Base-by-base conservation (phyloP, 2,797 vertebrate species). In the Gymnothorax javanicus region DNA sequence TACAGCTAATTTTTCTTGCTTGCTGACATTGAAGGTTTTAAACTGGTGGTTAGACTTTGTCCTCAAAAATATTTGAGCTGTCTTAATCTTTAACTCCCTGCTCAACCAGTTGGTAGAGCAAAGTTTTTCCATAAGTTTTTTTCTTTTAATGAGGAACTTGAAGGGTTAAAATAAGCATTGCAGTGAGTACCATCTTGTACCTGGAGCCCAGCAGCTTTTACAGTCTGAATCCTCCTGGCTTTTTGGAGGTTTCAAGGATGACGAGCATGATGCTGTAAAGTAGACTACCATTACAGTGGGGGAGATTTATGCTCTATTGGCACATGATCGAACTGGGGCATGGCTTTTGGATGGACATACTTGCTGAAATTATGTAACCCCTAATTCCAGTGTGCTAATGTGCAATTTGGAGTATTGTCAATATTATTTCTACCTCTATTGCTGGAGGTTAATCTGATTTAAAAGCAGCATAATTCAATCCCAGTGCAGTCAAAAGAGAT, bases 371-470 rank as follows among this genome's bases (percentile, higher is more conserved):
- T 93, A 91, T 17, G 43, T 93, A 92, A 93, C 83, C 87, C 50
- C 83, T 83, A 92, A 69, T n/a, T 69, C 52, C 52, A 64, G 43
- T 89, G 91, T 89, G 91, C 91, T 92, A 91, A 93, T 91, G 87
- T 87, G 89, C 91, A 89, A 83, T 91, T 88, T 91, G 87, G 92
- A 89, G 92, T 92, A 91, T 90, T 92, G 88, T 89, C 89, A 87
- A 92, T 92, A 88, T 90, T 89, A 85, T 90, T 89, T 73, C 7
- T 27, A 13, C 9, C 15, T 23, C 87, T 91, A 75, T 86, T 81
- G 27, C 20, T 56, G 50, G 82, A 85, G 79, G 89, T 77, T 60
- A 84, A 89, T 60, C 86, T 33, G 7, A 85, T 69, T 20, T 13
- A 86, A 90, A 89, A 6, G 25, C 88, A 88, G 64, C 71, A 69